Evolutionary conservation across 2,888 invertebrate species (phyloP).

Genomic region (Eubasilissa splendida): DNA sequence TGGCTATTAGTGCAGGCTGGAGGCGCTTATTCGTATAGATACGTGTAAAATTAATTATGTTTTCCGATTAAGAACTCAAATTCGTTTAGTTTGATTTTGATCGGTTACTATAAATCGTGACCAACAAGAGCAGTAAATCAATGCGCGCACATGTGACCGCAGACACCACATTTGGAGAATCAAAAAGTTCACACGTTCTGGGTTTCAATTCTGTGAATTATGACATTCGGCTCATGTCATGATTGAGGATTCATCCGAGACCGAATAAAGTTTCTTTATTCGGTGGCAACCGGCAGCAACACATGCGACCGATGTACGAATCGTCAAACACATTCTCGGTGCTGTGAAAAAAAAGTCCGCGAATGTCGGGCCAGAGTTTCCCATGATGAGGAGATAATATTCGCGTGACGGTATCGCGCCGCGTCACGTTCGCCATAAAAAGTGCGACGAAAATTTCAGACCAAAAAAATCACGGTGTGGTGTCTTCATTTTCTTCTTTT

Average conservation of each 20-base stretch:
- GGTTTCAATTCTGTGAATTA: slow-evolving; percentile 43
- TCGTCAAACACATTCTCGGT: background rate
- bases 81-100: no score
- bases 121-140: slow-evolving; percentile 34
- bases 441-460: slow-evolving; percentile 4
- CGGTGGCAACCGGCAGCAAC: slow-evolving; percentile 12
- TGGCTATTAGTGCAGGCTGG: no score
- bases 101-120: background rate
- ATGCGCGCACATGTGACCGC: slow-evolving; percentile 43
- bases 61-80: no score
- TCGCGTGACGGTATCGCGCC: slow-evolving; percentile 21
- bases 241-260: slow-evolving; percentile 34
- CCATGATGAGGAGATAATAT: slow-evolving; percentile 14
- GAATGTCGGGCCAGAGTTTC: slow-evolving; percentile 18
- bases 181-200: slow-evolving; percentile 42
- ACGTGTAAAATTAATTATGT: no score
- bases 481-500: background rate
- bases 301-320: slow-evolving; percentile 24
- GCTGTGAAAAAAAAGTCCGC: slow-evolving; percentile 18
- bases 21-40: no score
- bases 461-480: slow-evolving; percentile 21
- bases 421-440: slow-evolving; percentile 3
- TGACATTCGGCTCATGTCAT: slow-evolving; percentile 28
- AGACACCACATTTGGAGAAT: slow-evolving; percentile 8
- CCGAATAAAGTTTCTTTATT: slow-evolving; percentile 28